Conservation (phyloP, 2,113 vertebrate species). For the Phylloscopus trochiloides region DNA sequence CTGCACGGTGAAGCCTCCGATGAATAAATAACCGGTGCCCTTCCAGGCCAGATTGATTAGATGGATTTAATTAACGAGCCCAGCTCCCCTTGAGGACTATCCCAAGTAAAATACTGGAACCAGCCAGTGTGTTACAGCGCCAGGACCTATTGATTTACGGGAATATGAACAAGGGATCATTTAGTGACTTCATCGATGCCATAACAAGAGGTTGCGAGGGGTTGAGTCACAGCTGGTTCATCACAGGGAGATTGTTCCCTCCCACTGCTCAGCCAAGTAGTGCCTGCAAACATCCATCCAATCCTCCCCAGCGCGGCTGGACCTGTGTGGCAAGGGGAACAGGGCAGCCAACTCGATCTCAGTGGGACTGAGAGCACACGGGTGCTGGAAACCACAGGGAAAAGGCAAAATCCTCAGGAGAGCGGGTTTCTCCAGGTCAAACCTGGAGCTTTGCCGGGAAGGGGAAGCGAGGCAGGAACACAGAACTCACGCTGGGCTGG, state of each 20-base stretch:
- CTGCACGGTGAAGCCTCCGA: constrained; percentile 7
- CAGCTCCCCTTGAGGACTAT: neutral
- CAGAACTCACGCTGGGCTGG: neutral
- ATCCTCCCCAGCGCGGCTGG: rapidly evolving
- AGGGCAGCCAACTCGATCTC: rapidly evolving
- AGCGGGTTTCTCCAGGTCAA: neutral
- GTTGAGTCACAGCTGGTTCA: neutral
- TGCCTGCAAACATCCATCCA: neutral
- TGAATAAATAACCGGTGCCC: constrained; percentile 55
- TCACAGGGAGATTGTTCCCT: neutral
- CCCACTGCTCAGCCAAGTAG: rapidly evolving
- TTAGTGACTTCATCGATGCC: neutral
- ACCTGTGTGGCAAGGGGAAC: rapidly evolving
- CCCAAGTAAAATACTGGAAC: constrained; percentile 28
- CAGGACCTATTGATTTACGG: constrained; percentile 19
- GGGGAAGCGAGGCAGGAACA: neutral
- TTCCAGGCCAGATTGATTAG: constrained; percentile 64
- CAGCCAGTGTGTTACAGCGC: neutral
- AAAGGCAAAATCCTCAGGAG: neutral
- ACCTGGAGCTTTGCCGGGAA: too few species aligned
- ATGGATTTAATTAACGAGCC: constrained; percentile 61
- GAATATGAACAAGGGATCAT: neutral
- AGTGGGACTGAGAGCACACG: rapidly evolving
- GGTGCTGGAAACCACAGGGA: rapidly evolving
- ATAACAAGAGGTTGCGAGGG: neutral